Conservation (phyloP, 2,113 vertebrate species). For the Psephotus haematonotus region DNA sequence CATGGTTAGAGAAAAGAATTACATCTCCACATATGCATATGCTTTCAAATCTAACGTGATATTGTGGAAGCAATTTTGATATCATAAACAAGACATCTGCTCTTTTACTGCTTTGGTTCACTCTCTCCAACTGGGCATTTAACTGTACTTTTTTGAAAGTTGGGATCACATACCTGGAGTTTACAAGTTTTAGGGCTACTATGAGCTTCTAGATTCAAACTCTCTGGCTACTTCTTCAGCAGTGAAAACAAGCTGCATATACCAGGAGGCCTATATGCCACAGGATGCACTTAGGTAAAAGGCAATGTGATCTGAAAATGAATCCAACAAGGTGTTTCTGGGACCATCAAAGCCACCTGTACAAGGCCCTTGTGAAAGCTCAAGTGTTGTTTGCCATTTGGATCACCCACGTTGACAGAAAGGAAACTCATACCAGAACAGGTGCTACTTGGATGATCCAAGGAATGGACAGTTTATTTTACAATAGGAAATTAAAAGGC, state of each 20-base stretch:
- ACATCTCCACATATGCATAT: background rate
- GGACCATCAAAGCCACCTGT: background rate
- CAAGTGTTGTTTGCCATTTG: accelerated
- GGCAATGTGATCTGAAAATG: background rate
- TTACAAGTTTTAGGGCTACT: background rate
- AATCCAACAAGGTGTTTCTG: background rate
- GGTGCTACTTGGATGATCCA: constrained; percentile 38
- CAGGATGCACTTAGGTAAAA: background rate
- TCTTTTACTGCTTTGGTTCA: background rate
- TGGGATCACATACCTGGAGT: background rate
- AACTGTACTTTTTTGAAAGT: background rate
- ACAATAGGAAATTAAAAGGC: constrained; percentile 62
- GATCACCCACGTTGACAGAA: constrained; percentile 20
- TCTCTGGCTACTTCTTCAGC: background rate
- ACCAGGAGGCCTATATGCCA: background rate
- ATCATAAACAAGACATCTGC: background rate
- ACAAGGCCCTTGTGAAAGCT: background rate
- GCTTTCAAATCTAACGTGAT: background rate
- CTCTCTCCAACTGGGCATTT: background rate
- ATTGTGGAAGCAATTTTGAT: background rate
- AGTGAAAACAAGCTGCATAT: background rate
- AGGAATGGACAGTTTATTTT: constrained; percentile 47
- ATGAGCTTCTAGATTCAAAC: background rate
- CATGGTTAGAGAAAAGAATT: background rate
- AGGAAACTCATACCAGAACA: background rate